Evolutionary conservation across 2,113 vertebrate genomes (phyloP), one percentile per base, ranked within the genome.

Genomic region (Lophochroa leadbeateri): DNA sequence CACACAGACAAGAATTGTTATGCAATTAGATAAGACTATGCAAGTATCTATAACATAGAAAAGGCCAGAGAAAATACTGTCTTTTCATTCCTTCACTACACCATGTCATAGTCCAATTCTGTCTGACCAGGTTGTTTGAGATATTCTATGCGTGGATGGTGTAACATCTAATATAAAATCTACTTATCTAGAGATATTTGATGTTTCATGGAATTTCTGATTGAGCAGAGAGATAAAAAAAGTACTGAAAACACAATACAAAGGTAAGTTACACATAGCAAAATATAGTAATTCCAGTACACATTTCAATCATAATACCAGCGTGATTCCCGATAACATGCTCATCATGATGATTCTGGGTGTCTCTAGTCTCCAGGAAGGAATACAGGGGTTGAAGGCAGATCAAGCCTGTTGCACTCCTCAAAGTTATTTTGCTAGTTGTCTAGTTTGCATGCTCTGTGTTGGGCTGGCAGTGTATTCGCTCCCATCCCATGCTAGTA

Each of bases 261-360:
- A 71, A 50, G 28, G 0, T 53, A 74, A 69, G 27, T 31, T n/a
- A 64, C 5, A 10, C 5, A 55, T 31, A 72, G 23, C 1, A 84
- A 69, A 77, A 72, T 23, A 69, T 3, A 50, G 13, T 8, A 17
- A 58, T 55, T 85, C 33, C 39, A 44, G 10, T 43, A 75, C 25
- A 70, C 5, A 69, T 11, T 64, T 87, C n/a, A 68, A 21, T 18
- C 52, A 63, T 8, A 47, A 31, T 61, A 37, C 13, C 29, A 79
- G 16, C 7, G 2, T 31, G 33, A 57, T 52, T 90, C 27, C 5
- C 52, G 57, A 8, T 39, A 81, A 35, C 17, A 47, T 28, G 23
- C 5, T 65, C 6, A 61, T 55, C 63, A 23, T 29, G 10, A 39
- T 2, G 1, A 39, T 0, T 3, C 14, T 43, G 23, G 3, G 0